Conservation (phyloP, 2,113 vertebrate genomes). For the Mesocricetus auratus region DNA sequence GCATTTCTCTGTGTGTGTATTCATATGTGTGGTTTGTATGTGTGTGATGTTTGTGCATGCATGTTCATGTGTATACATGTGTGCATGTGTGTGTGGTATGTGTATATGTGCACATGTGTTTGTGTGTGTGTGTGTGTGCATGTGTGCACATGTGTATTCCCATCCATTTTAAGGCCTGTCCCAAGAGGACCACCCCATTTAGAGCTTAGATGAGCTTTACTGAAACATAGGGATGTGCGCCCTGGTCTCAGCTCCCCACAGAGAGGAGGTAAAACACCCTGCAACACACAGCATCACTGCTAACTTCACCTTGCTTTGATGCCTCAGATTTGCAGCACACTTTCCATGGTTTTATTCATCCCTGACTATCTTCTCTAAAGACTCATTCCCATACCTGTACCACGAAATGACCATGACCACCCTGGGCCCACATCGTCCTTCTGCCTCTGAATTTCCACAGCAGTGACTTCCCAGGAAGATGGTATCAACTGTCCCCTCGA, state of each 20-base stretch:
- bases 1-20: background rate
- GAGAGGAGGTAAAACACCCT: background rate
- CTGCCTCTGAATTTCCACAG: background rate
- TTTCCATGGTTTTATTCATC: background rate
- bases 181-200: background rate
- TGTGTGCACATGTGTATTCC: background rate
- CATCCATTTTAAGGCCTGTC: background rate
- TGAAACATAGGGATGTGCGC: background rate
- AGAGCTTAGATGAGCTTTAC: conserved; percentile 28
- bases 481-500: background rate
- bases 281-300: background rate
- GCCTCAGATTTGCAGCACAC: background rate
- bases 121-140: too few species aligned
- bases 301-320: conserved; percentile 31
- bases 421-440: background rate
- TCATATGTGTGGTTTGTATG: background rate
- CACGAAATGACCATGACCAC: background rate
- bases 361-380: background rate
- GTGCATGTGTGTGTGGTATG: background rate
- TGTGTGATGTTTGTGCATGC: background rate
- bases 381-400: background rate
- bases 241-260: conserved; percentile 31
- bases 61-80: background rate
- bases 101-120: background rate
- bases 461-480: background rate